Conservation (phyloP, 2,797 vertebrate genomes). For the Melopsittacus undulatus region DNA sequence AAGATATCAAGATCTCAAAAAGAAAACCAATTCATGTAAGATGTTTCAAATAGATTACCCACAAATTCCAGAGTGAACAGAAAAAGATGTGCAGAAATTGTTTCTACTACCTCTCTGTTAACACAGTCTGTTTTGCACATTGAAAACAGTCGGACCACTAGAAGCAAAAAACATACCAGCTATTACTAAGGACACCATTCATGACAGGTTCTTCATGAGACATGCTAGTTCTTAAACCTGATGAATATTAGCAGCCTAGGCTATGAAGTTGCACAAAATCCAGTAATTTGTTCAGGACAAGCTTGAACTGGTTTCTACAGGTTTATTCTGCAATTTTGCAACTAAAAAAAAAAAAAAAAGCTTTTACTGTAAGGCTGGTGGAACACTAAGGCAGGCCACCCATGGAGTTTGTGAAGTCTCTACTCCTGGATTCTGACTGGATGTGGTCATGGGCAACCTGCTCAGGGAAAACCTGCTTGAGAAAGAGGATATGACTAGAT, state of each 20-base stretch:
- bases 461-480: neutral
- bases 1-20: neutral
- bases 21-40: neutral
- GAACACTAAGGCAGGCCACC: neutral
- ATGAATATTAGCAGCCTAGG: neutral
- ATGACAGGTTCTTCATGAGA: neutral
- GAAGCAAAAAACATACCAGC: neutral
- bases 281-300: neutral
- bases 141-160: neutral
- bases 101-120: neutral
- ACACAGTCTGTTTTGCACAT: neutral
- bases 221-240: neutral
- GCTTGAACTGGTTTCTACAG: neutral
- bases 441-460: neutral
- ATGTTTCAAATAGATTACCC: neutral
- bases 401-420: neutral
- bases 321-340: neutral
- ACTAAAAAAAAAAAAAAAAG: neutral
- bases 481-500: neutral
- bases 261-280: neutral
- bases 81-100: neutral
- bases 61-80: neutral
- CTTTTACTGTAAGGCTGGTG: neutral
- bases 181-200: neutral
- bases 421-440: neutral